Evolutionary conservation across 2,888 invertebrate species (phyloP).

Genomic region (Standfussiana lucernea): DNA sequence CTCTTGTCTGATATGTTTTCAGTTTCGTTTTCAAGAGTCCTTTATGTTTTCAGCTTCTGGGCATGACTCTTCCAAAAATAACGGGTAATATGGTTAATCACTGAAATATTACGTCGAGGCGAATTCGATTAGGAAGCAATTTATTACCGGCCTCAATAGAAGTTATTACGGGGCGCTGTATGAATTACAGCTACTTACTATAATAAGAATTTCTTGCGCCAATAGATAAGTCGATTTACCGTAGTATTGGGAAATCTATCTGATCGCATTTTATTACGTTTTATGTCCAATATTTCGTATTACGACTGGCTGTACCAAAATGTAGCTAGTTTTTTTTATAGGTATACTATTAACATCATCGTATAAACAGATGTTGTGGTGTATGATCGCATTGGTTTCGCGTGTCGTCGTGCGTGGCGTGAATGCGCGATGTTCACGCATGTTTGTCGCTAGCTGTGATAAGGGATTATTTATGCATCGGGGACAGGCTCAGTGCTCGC

Average conservation of each 20-base stretch:
- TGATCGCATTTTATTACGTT: constrained; percentile 28
- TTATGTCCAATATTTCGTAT: constrained; percentile 14
- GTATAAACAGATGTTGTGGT: constrained; percentile 40
- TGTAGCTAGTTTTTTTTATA: constrained; percentile 4
- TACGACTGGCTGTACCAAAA: constrained; percentile 6
- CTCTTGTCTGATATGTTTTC: neutral
- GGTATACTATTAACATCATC: constrained; percentile 15
- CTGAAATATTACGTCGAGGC: constrained; percentile 43
- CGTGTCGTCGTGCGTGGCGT: constrained; percentile 59
- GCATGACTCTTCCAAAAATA: neutral
- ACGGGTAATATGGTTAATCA: constrained; percentile 17
- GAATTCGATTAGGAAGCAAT: constrained; percentile 61
- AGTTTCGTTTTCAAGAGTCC: constrained; percentile 2
- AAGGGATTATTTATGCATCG: constrained; percentile 81
- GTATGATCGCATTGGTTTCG: constrained; percentile 42
- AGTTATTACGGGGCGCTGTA: constrained; percentile 42
- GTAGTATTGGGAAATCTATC: constrained; percentile 38
- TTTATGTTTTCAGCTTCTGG: constrained; percentile 8
- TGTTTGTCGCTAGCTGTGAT: constrained; percentile 70
- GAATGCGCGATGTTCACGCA: constrained; percentile 65
- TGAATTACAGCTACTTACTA: constrained; percentile 42
- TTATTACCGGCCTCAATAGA: constrained; percentile 43
- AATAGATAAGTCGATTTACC: constrained; percentile 36
- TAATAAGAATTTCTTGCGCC: constrained; percentile 40
- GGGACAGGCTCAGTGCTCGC: constrained; percentile 65